Percentiles rank a stretch among this genome's conserved stretches.
These are phyloP conservation scores for Hyaena hyaena DNA, from an alignment of 2,113 vertebrate genomes.

Conservation along the genomic window DNA sequence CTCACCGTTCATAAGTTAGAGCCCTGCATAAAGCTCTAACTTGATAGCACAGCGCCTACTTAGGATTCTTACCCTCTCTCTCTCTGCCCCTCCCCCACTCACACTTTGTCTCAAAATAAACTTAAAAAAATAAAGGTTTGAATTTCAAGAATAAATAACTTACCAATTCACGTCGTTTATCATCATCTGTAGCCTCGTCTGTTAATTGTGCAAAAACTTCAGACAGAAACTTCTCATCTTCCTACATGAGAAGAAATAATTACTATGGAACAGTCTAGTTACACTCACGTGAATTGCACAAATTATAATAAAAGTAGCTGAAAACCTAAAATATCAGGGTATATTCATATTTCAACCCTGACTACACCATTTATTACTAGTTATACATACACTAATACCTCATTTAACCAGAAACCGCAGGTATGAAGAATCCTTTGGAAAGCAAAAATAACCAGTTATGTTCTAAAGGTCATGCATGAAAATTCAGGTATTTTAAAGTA, in stretches of 20 bases:
- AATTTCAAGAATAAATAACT: conserved; percentile 74
- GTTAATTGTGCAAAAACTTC: conserved; percentile 99
- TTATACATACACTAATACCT: background rate
- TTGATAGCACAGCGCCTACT: too few relatives aligned
- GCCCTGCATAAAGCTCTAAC: too few relatives aligned
- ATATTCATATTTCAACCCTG: background rate
- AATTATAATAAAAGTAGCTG: background rate
- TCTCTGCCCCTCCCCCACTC: too few relatives aligned
- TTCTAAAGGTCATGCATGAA: background rate
- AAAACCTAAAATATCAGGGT: background rate
- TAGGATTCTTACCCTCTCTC: too few relatives aligned
- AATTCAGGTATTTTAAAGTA: background rate
- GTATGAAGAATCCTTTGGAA: background rate
- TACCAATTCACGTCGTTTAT: conserved; percentile 97
- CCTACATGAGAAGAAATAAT: conserved; percentile 86
- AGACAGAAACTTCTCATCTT: conserved; percentile 99
- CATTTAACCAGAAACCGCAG: conserved; percentile 10
- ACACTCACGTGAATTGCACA: background rate
- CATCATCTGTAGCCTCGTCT: conserved; percentile 96
- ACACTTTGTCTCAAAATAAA: too few relatives aligned
- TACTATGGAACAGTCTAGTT: conserved; percentile 47
- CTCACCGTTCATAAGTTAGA: too few relatives aligned
- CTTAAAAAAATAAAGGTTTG: background rate
- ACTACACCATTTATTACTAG: background rate
- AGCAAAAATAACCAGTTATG: background rate